Evolutionary conservation across 1,140 invertebrate species (phyloP).

Genomic region (Scylla paramamosain): DNA sequence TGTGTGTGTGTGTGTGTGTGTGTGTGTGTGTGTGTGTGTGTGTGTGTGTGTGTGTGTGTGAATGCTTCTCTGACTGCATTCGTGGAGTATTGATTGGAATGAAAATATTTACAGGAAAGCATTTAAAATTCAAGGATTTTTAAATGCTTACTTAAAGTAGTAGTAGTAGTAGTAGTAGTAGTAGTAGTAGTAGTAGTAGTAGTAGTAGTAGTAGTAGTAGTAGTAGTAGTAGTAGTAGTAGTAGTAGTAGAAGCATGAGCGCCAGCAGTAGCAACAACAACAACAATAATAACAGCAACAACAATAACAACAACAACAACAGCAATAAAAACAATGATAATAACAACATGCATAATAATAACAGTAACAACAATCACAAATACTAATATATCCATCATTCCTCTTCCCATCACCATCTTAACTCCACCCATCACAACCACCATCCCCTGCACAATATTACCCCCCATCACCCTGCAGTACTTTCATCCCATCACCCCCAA

Average conservation of each 20-base stretch:
- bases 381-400: not conserved
- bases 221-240: constrained; percentile 26
- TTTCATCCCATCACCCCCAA: not conserved
- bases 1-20: constrained; percentile 29
- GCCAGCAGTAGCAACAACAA: not conserved
- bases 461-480: not conserved
- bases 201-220: not conserved
- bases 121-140: no score
- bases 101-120: no score
- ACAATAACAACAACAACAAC: no score
- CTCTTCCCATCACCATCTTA: not conserved
- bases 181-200: not conserved
- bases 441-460: not conserved
- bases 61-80: not conserved
- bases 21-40: constrained; percentile 43
- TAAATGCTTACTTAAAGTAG: no score
- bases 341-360: no score
- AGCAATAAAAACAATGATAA: no score
- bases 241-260: not conserved
- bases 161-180: no score
- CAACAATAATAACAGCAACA: no score
- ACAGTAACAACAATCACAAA: no score
- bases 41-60: constrained; percentile 25
- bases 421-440: not conserved
- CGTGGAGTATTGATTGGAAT: not conserved